Conservation (phyloP, 2,888 invertebrate genomes). For the Sericinus montela region DNA sequence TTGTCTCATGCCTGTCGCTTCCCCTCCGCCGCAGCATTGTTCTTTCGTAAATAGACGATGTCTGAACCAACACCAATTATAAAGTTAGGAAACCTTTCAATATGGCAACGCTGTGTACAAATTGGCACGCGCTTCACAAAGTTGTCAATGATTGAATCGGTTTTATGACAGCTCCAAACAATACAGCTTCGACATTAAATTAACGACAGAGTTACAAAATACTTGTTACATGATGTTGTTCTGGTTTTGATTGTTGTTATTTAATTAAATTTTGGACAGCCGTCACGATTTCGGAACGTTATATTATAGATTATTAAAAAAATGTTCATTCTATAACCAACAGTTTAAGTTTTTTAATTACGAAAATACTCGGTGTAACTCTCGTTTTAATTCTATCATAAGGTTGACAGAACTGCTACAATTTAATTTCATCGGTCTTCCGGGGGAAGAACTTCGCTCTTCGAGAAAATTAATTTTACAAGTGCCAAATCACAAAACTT, state of each 20-base stretch:
- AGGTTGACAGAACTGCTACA: too few relatives aligned
- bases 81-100: conserved; percentile 37
- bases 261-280: conserved; percentile 12
- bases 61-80: conserved; percentile 50
- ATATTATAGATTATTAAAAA: too few relatives aligned
- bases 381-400: too few relatives aligned
- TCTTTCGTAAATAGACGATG: conserved; percentile 10
- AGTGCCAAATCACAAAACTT: too few relatives aligned
- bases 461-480: too few relatives aligned
- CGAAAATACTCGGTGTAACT: too few relatives aligned
- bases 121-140: conserved; percentile 25
- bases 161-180: conserved; percentile 20
- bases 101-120: conserved; percentile 24
- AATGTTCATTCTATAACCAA: too few relatives aligned
- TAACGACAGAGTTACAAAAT: conserved; percentile 8
- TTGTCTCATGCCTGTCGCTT: conserved; percentile 15
- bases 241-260: conserved; percentile 2
- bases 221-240: conserved; percentile 4
- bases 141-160: conserved; percentile 31
- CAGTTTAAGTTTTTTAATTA: too few relatives aligned
- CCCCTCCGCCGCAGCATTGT: conserved; percentile 8
- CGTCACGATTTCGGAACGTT: background rate
- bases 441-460: too few relatives aligned
- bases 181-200: conserved; percentile 13
- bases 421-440: too few relatives aligned